Percentiles rank a stretch among this genome's conserved stretches.
Conservation (phyloP, 2,113 vertebrate genomes). For the Channa maculata region DNA sequence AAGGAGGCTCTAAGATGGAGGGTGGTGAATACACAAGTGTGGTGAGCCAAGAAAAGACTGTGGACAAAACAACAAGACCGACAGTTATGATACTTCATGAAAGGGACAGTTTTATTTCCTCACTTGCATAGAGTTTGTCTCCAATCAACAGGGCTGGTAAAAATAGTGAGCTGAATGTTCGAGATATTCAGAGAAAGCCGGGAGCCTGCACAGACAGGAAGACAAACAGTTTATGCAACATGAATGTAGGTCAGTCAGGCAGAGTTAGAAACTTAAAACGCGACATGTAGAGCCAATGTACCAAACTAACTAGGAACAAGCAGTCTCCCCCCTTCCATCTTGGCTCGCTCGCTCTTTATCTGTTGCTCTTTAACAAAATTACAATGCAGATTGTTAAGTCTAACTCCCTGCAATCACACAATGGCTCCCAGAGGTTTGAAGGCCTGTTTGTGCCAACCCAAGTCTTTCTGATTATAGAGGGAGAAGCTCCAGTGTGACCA, state of each 20-base stretch:
- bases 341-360: background rate
- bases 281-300: background rate
- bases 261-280: slow-evolving; percentile 2
- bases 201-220: slow-evolving; percentile 8
- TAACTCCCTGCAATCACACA: background rate
- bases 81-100: no score
- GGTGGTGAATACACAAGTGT: slow-evolving; percentile 3
- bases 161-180: slow-evolving; percentile 1
- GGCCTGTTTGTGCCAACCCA: background rate
- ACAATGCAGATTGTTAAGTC: slow-evolving; percentile 20
- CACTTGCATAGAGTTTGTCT: background rate
- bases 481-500: background rate
- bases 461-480: slow-evolving; percentile 30
- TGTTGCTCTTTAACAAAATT: slow-evolving; percentile 23
- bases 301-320: background rate
- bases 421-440: background rate
- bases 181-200: background rate
- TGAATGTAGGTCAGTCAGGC: slow-evolving; percentile 50
- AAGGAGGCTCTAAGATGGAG: background rate
- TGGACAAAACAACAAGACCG: background rate
- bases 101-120: background rate
- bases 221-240: slow-evolving; percentile 33
- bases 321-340: background rate
- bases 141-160: slow-evolving; percentile 6
- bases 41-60: slow-evolving; percentile 5